phyloP scores from a whole-genome alignment of 1,140 invertebrate genomes.

The Cecropterus lyciades region DNA sequence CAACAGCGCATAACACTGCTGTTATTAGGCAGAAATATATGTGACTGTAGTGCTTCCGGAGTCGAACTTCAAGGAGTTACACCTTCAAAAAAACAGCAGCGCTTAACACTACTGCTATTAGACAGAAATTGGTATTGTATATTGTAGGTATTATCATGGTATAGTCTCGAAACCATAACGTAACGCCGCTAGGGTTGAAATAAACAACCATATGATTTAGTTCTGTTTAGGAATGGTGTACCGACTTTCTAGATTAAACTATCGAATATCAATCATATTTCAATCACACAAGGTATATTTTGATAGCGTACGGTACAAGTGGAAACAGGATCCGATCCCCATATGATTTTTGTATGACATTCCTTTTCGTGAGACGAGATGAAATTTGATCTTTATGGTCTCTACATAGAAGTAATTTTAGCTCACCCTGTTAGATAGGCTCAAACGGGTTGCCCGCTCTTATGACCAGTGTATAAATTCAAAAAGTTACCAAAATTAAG shows the following conservation, averaged over 20 bases:
- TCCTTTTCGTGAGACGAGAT: conserved; percentile 54
- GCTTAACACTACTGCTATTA: too few species aligned
- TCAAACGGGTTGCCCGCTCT: conserved; percentile 54
- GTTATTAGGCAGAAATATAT: too few species aligned
- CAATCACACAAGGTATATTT: conserved; percentile 11
- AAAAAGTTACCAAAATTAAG: conserved; percentile 48
- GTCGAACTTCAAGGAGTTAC: too few species aligned
- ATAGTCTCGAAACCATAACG: too few species aligned
- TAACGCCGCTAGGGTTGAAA: too few species aligned
- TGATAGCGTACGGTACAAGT: conserved; percentile 46
- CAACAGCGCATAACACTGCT: too few species aligned
- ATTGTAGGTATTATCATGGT: too few species aligned
- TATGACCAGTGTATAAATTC: conserved; percentile 48
- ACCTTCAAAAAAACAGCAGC: too few species aligned
- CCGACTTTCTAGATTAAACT: conserved; percentile 43
- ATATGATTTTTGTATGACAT: conserved; percentile 81
- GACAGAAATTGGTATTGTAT: too few species aligned
- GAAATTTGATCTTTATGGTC: too few species aligned
- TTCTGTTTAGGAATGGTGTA: conserved; percentile 54
- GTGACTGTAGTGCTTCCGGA: too few species aligned
- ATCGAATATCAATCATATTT: conserved; percentile 30
- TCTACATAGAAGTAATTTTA: too few species aligned
- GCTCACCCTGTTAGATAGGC: conserved; percentile 68
- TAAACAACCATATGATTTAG: conserved; percentile 71
- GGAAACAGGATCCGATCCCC: conserved; percentile 76